A percentile compares a stretch with the other conserved stretches of the same genome.
Evolutionary conservation across 2,113 vertebrate genomes (phyloP).

Genomic region (Macheiramphus alcinus): DNA sequence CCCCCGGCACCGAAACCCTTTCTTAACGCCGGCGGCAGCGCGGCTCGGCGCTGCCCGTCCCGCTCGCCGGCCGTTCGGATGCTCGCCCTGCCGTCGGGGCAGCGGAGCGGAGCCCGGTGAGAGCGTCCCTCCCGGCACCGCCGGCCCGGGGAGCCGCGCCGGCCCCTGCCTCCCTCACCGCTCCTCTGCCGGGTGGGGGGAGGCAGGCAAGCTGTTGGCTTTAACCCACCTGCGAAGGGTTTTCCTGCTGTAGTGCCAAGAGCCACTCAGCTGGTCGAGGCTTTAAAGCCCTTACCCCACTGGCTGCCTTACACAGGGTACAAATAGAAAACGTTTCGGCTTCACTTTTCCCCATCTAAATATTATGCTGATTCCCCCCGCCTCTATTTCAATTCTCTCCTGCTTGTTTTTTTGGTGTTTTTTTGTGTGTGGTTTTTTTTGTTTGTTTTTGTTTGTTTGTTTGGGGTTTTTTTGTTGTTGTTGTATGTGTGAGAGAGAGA

Average conservation of each 20-base stretch:
- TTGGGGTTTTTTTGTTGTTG: no score
- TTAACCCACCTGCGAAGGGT: neutral
- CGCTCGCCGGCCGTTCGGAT: neutral
- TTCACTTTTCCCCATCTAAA: neutral
- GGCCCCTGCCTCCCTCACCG: neutral
- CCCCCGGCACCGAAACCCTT: neutral
- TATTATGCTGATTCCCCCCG: accelerated
- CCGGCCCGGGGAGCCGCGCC: neutral
- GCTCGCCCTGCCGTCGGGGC: neutral
- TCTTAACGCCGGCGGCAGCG: neutral
- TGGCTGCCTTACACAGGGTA: neutral
- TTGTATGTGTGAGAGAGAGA: neutral
- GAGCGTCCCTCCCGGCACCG: neutral
- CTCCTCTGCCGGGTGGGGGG: neutral
- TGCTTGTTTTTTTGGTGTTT: no score
- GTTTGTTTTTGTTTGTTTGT: no score
- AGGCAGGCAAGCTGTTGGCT: neutral
- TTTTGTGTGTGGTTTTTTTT: no score
- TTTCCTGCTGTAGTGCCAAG: neutral
- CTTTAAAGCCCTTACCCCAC: neutral
- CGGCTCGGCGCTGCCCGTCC: neutral
- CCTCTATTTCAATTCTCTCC: neutral
- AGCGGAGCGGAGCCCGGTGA: neutral
- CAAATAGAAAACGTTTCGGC: neutral
- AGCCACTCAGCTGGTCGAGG: neutral